Evolutionary conservation across 2,113 vertebrate genomes (phyloP).

Genomic region (Calidris pugnax): DNA sequence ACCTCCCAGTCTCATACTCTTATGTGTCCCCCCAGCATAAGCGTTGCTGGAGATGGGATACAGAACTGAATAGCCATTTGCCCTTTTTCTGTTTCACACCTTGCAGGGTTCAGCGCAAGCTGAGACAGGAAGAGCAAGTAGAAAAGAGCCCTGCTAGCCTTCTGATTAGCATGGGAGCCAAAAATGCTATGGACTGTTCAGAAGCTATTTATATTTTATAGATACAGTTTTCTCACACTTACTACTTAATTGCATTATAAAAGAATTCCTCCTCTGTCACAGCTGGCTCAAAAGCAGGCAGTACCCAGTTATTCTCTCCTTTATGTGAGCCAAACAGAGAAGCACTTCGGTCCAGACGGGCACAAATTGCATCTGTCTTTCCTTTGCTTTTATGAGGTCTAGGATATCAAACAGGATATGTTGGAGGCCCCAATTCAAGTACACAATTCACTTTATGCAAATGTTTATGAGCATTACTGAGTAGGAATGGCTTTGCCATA

Average conservation of each 20-base stretch:
- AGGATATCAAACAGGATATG: slow-evolving; percentile 49
- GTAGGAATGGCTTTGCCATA: slow-evolving; percentile 32
- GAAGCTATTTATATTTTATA: not conserved
- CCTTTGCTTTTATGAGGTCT: slow-evolving; percentile 42
- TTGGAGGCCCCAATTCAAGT: slow-evolving; percentile 24
- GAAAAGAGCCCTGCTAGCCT: not conserved
- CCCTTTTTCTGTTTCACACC: not conserved
- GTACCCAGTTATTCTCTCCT: not conserved
- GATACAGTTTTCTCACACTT: not conserved
- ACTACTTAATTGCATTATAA: not conserved
- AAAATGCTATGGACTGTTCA: not conserved
- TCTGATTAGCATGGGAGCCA: not conserved
- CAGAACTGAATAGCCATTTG: not conserved
- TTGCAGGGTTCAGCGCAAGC: not conserved
- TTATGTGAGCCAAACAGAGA: not conserved
- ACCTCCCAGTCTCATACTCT: not conserved
- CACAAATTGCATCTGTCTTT: not conserved
- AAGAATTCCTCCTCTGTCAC: not conserved
- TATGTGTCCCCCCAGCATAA: not conserved
- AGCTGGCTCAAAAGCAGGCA: not conserved
- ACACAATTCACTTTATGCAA: slow-evolving; percentile 51
- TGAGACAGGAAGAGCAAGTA: not conserved
- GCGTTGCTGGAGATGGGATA: not conserved
- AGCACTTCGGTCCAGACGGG: not conserved
- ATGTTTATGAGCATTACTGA: slow-evolving; percentile 40